Evolutionary conservation across 2,888 invertebrate genomes (phyloP).

Genomic region (Rotaria sp.): DNA sequence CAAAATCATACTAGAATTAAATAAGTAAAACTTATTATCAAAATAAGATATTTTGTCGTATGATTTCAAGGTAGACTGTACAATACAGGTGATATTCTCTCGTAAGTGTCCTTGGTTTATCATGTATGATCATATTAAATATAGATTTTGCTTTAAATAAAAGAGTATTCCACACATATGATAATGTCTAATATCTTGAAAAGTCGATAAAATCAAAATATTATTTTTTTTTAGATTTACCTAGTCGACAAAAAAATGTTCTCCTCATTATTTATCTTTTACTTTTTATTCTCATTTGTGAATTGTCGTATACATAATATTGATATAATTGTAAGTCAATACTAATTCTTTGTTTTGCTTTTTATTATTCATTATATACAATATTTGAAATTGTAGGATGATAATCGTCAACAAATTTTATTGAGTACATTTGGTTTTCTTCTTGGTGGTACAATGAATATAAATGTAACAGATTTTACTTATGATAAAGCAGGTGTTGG

Average conservation of each 20-base stretch:
- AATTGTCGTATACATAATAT: slow-evolving; percentile 23
- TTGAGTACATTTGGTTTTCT: slow-evolving; percentile 49
- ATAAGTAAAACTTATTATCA: too few relatives aligned
- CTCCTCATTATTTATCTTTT: not conserved
- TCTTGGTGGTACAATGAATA: slow-evolving; percentile 45
- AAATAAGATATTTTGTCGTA: too few relatives aligned
- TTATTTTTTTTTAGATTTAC: not conserved
- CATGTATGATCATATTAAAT: too few relatives aligned
- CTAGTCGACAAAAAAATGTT: not conserved
- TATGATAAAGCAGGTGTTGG: slow-evolving; percentile 5
- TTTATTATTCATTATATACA: not conserved
- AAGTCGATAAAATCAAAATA: too few relatives aligned
- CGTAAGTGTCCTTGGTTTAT: too few relatives aligned
- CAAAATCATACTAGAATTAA: too few relatives aligned
- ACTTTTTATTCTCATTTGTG: not conserved
- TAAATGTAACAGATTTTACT: slow-evolving; percentile 45
- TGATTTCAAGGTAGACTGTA: too few relatives aligned
- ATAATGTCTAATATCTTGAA: too few relatives aligned
- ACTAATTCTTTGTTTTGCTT: not conserved
- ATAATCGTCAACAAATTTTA: slow-evolving; percentile 46
- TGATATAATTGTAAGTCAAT: not conserved
- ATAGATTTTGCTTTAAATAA: too few relatives aligned
- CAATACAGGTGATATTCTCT: too few relatives aligned
- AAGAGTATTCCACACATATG: too few relatives aligned
- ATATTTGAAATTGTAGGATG: slow-evolving; percentile 43